phyloP scores from a whole-genome alignment of 2,888 invertebrate genomes.

The Drosophila paranaensis region DNA sequence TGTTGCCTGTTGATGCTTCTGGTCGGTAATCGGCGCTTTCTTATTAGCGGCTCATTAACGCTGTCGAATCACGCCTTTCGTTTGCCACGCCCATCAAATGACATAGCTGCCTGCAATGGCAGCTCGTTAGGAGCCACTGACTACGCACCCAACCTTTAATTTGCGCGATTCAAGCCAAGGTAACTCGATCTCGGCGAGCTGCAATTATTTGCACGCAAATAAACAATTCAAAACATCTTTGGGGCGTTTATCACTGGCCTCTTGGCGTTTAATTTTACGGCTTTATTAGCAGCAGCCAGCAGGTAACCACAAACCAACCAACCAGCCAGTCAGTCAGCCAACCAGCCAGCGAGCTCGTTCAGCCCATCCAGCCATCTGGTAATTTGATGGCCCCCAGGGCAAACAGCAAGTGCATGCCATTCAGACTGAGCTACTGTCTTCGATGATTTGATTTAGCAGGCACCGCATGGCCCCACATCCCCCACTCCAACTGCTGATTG shows the following conservation, averaged over 20 bases:
- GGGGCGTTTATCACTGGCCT: slow-evolving; percentile 72
- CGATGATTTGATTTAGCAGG: slow-evolving; percentile 52
- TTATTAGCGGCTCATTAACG: slow-evolving; percentile 74
- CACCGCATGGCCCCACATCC: slow-evolving; percentile 8
- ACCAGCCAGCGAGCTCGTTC: slow-evolving; percentile 10
- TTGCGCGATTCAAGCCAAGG: slow-evolving; percentile 1
- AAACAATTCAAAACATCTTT: slow-evolving; percentile 73
- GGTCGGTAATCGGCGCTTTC: slow-evolving; percentile 43
- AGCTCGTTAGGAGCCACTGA: slow-evolving; percentile 48
- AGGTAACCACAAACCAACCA: neutral
- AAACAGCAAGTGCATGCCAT: slow-evolving; percentile 54
- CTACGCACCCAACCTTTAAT: slow-evolving; percentile 53
- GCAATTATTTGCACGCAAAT: slow-evolving; percentile 77
- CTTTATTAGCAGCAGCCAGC: slow-evolving; percentile 65
- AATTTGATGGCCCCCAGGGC: slow-evolving; percentile 69
- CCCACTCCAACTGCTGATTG: slow-evolving; percentile 30
- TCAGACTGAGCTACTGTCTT: slow-evolving; percentile 64
- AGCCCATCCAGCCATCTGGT: slow-evolving; percentile 42
- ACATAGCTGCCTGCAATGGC: slow-evolving; percentile 28
- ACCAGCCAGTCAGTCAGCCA: slow-evolving; percentile 9
- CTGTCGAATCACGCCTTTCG: slow-evolving; percentile 57
- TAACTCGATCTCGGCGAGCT: slow-evolving; percentile 12
- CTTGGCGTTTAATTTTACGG: slow-evolving; percentile 78
- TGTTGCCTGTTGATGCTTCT: slow-evolving; percentile 7
- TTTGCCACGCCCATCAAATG: slow-evolving; percentile 50